Base-by-base conservation (phyloP, 1,140 invertebrate species). In the Rhyacophila brunnea region DNA sequence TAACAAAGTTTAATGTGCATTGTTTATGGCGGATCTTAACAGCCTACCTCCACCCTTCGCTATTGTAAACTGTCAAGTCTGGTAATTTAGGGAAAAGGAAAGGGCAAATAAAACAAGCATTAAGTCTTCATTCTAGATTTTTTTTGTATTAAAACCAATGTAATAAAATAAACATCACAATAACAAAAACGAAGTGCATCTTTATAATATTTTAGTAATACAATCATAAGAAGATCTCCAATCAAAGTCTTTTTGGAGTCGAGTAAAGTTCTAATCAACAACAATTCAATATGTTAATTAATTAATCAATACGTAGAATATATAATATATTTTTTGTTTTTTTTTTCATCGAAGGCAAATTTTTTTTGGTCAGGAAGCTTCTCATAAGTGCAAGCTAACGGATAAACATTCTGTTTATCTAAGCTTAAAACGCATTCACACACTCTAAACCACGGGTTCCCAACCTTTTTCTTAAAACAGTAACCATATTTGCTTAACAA, bases 281-380 rank as follows among this genome's bases (percentile, higher is more conserved):
- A 40, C n/a, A 11, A n/a, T 40, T 13, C 11, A 15, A 40, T 15
- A 13, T 15, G 11, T 13, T 4, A 40, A 40, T 15, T 5, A 6
- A 13, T 40, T 40, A 40, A 28, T 28, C 15, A 6, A n/a, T 35
- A 35, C n/a, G 6, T 35, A 6, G n/a, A 9, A 13, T 13, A 44
- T 17, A 9, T 6, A 9, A 6, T 46, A 46, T 15, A 34, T 34
- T 4, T 35, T 35, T 35, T 52, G 40, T 53, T 42, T 13, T 20
- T 40, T 14, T 28, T 42, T 53, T 43, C 11, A 15, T 53, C 43
- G 36, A 53, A 53, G 51, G 51, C 51, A 53, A 42, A 40, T 36
- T 18, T 28, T 28, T 43, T 43, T 53, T 53, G 51, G 51, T 53
- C 51, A 43, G 40, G 51, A 53, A 53, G 51, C 51, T 53, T 53